Conservation (phyloP, 2,888 invertebrate genomes). For the Eumacrocentrus americanus region DNA sequence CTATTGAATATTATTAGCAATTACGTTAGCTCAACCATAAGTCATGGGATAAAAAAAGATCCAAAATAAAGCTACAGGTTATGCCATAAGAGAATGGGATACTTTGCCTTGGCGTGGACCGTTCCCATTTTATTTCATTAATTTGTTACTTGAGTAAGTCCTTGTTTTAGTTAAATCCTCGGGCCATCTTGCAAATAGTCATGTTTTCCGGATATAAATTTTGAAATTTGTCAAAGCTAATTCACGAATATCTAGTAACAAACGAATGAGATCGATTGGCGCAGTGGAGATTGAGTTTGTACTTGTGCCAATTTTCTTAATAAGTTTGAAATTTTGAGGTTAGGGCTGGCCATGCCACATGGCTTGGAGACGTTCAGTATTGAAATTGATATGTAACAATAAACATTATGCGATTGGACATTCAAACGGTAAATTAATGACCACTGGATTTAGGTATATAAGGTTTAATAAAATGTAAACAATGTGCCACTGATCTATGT, state of each 20-base stretch:
- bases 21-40: conserved; percentile 31
- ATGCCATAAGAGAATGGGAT: conserved; percentile 33
- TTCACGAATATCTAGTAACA: neutral
- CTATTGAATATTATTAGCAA: conserved; percentile 38
- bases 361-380: too few species aligned
- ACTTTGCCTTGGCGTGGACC: conserved; percentile 62
- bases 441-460: too few species aligned
- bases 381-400: too few species aligned
- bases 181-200: neutral
- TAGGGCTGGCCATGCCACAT: neutral
- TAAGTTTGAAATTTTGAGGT: neutral
- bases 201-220: conserved; percentile 5
- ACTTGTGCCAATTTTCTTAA: neutral
- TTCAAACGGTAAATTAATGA: neutral
- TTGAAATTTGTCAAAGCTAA: neutral
- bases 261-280: conserved; percentile 4
- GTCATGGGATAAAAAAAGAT: conserved; percentile 1
- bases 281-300: neutral
- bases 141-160: neutral
- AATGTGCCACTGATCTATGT: neutral
- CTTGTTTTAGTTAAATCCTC: neutral
- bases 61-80: conserved; percentile 33
- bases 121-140: conserved; percentile 57
- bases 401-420: neutral
- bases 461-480: neutral